Conservation (phyloP, 37 sponge, comb jelly and placozoan species). For the Beroe forskalii region DNA sequence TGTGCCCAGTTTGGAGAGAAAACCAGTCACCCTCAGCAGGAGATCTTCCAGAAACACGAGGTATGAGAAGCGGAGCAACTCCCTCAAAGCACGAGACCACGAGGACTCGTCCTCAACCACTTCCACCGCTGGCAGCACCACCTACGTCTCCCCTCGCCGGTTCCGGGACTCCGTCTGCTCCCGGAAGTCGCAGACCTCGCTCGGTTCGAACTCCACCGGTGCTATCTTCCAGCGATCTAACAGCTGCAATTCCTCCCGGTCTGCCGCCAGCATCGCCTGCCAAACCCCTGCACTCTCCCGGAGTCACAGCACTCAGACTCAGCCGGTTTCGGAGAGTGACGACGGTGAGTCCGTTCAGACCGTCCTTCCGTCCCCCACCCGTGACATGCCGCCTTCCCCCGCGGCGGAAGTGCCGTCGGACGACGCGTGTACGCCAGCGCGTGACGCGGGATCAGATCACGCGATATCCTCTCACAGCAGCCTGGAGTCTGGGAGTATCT, state of each 20-base stretch:
- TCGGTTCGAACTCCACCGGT: not conserved
- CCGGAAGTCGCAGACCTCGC: conserved; percentile 41
- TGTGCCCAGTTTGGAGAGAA: not conserved
- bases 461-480: conserved; percentile 57
- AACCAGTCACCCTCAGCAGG: not conserved
- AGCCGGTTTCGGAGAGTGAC: conserved; percentile 17
- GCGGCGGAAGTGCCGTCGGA: not conserved
- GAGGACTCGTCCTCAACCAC: conserved; percentile 10
- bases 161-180: not conserved
- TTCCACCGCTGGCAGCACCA: conserved; percentile 28
- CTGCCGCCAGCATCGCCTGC: conserved; percentile 36
- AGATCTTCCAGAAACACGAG: conserved; percentile 37
- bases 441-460: not conserved
- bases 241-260: not conserved
- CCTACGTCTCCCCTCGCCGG: not conserved
- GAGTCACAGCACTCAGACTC: conserved; percentile 11
- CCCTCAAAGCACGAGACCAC: not conserved
- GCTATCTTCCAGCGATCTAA: not conserved
- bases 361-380: conserved; percentile 51
- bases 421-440: not conserved
- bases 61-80: conserved; percentile 11
- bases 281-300: conserved; percentile 38
- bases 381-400: conserved; percentile 8
- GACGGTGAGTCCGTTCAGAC: not conserved
- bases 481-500: conserved; percentile 47